A percentile compares a stretch with the other conserved stretches of the same genome.
Evolutionary conservation across 2,888 invertebrate genomes (phyloP).

Genomic region (Hirtodrosophila alboralis): DNA sequence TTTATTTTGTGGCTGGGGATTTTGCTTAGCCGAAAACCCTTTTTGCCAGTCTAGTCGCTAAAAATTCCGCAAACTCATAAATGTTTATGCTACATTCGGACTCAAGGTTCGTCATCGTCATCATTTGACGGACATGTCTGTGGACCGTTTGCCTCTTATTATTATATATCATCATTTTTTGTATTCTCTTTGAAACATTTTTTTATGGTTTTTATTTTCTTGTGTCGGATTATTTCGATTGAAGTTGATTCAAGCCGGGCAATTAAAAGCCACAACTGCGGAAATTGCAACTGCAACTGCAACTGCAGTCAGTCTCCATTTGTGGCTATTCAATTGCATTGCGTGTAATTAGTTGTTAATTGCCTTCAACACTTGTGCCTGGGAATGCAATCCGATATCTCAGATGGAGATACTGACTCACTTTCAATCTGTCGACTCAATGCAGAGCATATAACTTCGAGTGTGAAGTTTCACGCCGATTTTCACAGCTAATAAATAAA

Average conservation of each 20-base stretch:
- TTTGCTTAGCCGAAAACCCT: constrained; percentile 32
- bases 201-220: background rate
- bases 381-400: constrained; percentile 28
- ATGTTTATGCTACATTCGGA: constrained; percentile 55
- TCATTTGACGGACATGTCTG: constrained; percentile 57
- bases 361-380: constrained; percentile 47
- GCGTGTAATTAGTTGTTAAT: constrained; percentile 65
- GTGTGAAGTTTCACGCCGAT: constrained; percentile 53
- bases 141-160: constrained; percentile 29
- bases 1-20: constrained; percentile 18
- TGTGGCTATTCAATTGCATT: constrained; percentile 53
- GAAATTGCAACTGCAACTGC: constrained; percentile 33
- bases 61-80: constrained; percentile 76
- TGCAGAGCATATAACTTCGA: background rate
- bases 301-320: constrained; percentile 32
- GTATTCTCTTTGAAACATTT: constrained; percentile 4
- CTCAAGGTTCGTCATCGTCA: constrained; percentile 64
- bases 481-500: constrained; percentile 34
- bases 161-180: constrained; percentile 35
- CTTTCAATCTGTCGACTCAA: background rate
- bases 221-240: constrained; percentile 18
- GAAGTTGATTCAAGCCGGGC: constrained; percentile 4
- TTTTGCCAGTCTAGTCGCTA: constrained; percentile 44
- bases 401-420: constrained; percentile 22
- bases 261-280: constrained; percentile 25